Evolutionary conservation across 2,113 vertebrate species (phyloP), one percentile per base, ranked within the genome.

Genomic region (Hystrix cristata): DNA sequence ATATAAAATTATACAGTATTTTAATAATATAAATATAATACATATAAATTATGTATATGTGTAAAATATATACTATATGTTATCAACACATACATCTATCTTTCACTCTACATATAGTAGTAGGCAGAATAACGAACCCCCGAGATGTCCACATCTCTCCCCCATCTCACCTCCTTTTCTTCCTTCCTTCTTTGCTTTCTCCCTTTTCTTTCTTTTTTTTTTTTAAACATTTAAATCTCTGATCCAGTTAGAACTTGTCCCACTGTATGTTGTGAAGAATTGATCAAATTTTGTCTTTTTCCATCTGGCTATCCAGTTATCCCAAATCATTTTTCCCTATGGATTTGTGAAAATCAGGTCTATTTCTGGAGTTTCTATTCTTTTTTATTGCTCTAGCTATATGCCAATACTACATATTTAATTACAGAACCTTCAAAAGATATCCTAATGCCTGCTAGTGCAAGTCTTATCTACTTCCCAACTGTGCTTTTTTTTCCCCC

Each of bases 221-320:
- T 51, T 62, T 23, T 29, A 81, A 84, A 31, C 38, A 90, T 78
- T 93, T 89, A 96, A 82, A 67, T 86, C 60, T 91, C 79, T 93
- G 34, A 89, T 93, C n/a, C 72, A 96, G 18, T 93, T 95, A 95
- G 94, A 93, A 86, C 91, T 94, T 91, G 86, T 85, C 60, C 23
- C 88, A 31, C 64, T 69, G 19, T 81, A 93, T 88, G 71, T 91
- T 91, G 48, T 94, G n/a, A 91, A 59, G 12, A 93, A 71, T 91
- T 15, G 60, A 83, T 87, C 82, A 93, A 59, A 97, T 97, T 94
- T 95, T 94, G n/a, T 91, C 83, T 96, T 86, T 96, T 95, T 69
- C 65, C 72, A 94, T 83, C 82, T 93, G 59, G 79, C 38, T 72
- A 85, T 93, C 71, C 59, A 78, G 23, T 89, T 94, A 95, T 91